These are phyloP conservation scores for Phalacrocorax carbo DNA, from an alignment of 2,113 vertebrate genomes.

Conservation along the genomic window DNA sequence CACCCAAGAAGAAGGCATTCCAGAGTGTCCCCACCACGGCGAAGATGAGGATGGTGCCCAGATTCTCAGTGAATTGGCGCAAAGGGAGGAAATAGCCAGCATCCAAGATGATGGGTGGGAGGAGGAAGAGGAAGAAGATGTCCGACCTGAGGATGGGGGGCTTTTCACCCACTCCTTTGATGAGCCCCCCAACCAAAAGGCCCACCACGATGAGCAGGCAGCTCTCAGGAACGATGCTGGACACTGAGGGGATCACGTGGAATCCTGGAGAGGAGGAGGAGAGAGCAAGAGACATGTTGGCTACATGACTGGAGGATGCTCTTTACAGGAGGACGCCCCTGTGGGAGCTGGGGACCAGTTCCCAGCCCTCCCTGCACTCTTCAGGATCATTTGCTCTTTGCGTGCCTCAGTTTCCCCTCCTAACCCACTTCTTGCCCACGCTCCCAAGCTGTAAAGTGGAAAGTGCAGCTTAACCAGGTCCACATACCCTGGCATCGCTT, in stretches of 20 bases:
- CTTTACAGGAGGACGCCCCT: neutral
- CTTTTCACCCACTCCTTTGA: slow-evolving; percentile 83
- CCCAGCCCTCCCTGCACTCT: neutral
- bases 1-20: slow-evolving; percentile 94
- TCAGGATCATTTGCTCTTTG: neutral
- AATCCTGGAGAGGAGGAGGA: slow-evolving; percentile 79
- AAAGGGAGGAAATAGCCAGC: slow-evolving; percentile 97
- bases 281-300: neutral
- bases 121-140: slow-evolving; percentile 92
- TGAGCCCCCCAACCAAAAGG: slow-evolving; percentile 90
- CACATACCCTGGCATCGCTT: neutral
- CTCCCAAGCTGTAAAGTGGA: neutral
- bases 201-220: slow-evolving; percentile 95
- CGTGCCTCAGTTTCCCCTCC: neutral
- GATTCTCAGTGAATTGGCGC: slow-evolving; percentile 94
- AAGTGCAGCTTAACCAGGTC: neutral
- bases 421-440: neutral
- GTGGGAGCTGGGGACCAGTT: rapidly evolving
- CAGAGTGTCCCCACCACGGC: slow-evolving; percentile 95
- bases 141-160: slow-evolving; percentile 84
- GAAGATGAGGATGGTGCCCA: slow-evolving; percentile 97
- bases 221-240: slow-evolving; percentile 92
- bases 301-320: neutral
- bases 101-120: slow-evolving; percentile 97
- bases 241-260: slow-evolving; percentile 90